These are phyloP conservation scores for Ctenoplectra terminalis DNA, from an alignment of 1,140 invertebrate species.

Conservation along the genomic window DNA sequence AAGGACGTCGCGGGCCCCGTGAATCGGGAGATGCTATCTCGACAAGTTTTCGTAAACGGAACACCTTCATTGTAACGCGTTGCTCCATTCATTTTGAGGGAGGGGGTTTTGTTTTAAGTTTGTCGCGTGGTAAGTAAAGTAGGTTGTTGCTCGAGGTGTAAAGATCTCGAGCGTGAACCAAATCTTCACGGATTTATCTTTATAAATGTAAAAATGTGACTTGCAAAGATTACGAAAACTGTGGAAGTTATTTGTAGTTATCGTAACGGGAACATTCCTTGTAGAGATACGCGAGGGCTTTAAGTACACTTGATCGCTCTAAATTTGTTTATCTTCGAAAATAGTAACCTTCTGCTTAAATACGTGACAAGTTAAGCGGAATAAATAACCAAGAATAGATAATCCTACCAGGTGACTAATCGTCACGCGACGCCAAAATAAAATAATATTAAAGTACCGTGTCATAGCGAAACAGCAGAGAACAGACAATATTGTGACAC, in stretches of 20 bases:
- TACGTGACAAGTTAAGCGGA: too few relatives aligned
- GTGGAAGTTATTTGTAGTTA: not conserved
- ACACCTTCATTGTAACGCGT: conserved; percentile 25
- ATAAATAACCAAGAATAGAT: not conserved
- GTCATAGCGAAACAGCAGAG: not conserved
- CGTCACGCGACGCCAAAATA: not conserved
- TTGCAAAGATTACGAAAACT: not conserved
- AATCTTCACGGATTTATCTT: not conserved
- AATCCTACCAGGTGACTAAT: not conserved
- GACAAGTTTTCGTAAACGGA: conserved; percentile 43
- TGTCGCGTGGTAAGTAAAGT: too few relatives aligned
- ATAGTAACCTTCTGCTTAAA: too few relatives aligned
- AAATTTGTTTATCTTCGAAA: too few relatives aligned
- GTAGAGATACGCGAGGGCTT: not conserved
- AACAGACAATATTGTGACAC: not conserved
- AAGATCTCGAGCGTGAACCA: not conserved
- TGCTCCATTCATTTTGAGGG: not conserved
- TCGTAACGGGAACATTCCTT: not conserved
- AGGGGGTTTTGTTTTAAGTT: too few relatives aligned
- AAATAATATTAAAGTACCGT: not conserved
- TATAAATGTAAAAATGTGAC: too few relatives aligned
- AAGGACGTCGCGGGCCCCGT: not conserved
- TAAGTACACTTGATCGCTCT: too few relatives aligned
- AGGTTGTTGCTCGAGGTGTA: too few relatives aligned
- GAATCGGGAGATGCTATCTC: conserved; percentile 34